Evolutionary conservation across 2,113 vertebrate genomes (phyloP), one percentile per base, ranked within the genome.

Genomic region (Trogon surrucura): DNA sequence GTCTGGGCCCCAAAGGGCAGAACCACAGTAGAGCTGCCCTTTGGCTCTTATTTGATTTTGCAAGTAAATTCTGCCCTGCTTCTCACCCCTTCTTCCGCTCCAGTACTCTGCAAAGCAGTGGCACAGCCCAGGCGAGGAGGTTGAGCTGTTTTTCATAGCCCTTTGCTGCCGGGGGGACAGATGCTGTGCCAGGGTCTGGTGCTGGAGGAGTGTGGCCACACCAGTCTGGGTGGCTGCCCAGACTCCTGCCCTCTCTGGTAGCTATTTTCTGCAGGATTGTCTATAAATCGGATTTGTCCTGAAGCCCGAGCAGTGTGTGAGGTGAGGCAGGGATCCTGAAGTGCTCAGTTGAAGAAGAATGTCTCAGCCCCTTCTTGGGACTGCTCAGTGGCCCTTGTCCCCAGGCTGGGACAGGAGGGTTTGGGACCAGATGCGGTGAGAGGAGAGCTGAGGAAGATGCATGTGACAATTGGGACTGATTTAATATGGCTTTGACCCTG

Each of bases 281-380:
- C 48, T 21, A 1, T 69, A 17, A 56, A 62, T 34, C 11, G 11
- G 57, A 34, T 71, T 65, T 84, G 25, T 57, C 32, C 53, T 5
- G 41, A 16, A 36, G 60, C 20, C 11, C 0, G 8, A 14, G 62
- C 5, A 3, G 41, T 8, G 32, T 6, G 26, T 23, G 47, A 45
- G 65, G 66, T 10, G 67, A 44, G 38, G 17, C 26, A 8, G 32
- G 32, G 53, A 27, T 11, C 44, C 29, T 5, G 0, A 32, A 21
- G 41, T 5, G 36, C 56, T 22, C 3, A 0, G 16, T 44, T 5
- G 4, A 11, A 36, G 67, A 26, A 27, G 84, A 20, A 8, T 3
- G 3, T 22, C 5, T 1, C 50, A n/a, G 57, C 50, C 5, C n/a
- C 50, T 64, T 4, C 0, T 22, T 29, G 7, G 6, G 34, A 77